Base-by-base conservation (phyloP, 1,140 invertebrate genomes). In the Aleiodes sp. region DNA sequence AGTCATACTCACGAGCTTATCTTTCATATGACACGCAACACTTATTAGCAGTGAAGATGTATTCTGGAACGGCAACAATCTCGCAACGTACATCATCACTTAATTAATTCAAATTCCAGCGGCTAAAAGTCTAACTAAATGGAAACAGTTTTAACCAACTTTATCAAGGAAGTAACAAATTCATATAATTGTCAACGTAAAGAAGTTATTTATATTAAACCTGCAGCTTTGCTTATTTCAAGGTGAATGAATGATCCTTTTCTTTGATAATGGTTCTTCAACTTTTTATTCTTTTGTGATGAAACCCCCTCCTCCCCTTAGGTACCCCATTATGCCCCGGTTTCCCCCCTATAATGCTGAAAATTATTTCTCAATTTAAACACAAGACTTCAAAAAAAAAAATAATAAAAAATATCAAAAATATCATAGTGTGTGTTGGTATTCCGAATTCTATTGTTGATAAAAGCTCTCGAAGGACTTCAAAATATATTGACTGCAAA, bases 41-140 rank as follows among this genome's bases (percentile, higher is more conserved):
- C 46, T 52, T 16, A 52, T 52, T 52, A 52, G 19, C 1, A 16
- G 19, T 16, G 39, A 43, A n/a, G 39, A 43, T 43, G 19, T 43
- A 43, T 43, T 43, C 19, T 16, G 14, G 19, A 43, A 12, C 39
- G n/a, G 4, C n/a, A 43, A 43, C 39, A 16, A 52, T 9, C 46
- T 19, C 46, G 10, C 19, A 3, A 1, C 21, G 26, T 10, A 24
- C 6, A 16, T 52, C 26, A 52, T 52, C 46, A 52, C 26, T 21
- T 52, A 52, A 52, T 21, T 52, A 52, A 52, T 52, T 52, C 10
- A 52, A 52, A 52, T 21, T 52, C 46, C 21, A 52, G 4, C 19
- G 21, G 16, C 10, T 24, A 21, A 52, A 8, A 16, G 21, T 24
- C 19, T 52, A 16, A 16, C 26, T 52, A 6, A 21, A 12, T 21